phyloP scores from a whole-genome alignment of 2,113 vertebrate genomes.

The Clarias batrachus region DNA sequence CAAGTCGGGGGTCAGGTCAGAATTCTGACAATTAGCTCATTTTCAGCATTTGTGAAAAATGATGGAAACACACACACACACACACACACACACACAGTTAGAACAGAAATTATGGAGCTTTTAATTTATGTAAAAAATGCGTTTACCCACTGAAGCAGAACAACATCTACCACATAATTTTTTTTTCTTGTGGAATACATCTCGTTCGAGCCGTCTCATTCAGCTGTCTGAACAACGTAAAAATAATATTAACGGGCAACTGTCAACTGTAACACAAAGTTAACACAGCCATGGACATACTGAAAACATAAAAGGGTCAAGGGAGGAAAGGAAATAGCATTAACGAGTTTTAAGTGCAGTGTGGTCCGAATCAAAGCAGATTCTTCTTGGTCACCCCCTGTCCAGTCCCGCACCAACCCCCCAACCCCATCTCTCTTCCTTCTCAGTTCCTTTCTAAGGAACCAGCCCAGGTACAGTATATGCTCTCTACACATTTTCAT shows the following conservation, averaged over 20 bases:
- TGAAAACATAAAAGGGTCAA: conserved; percentile 58
- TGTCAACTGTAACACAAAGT: conserved; percentile 66
- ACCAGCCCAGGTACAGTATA: conserved; percentile 84
- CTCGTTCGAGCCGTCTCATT: conserved; percentile 67
- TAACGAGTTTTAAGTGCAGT: conserved; percentile 80
- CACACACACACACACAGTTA: conserved; percentile 28
- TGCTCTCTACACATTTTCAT: conserved; percentile 84
- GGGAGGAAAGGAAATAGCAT: conserved; percentile 57
- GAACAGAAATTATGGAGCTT: conserved; percentile 50
- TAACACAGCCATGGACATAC: conserved; percentile 61
- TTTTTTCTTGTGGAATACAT: conserved; percentile 68
- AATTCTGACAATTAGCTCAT: not conserved
- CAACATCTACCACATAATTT: conserved; percentile 69
- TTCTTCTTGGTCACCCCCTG: conserved; percentile 54
- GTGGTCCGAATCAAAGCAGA: conserved; percentile 81
- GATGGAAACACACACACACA: not conserved
- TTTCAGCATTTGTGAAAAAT: not conserved
- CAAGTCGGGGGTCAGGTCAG: not conserved
- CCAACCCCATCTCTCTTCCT: conserved; percentile 50
- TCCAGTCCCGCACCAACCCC: conserved; percentile 44
- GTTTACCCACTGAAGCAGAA: conserved; percentile 77
- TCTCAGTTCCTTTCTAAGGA: conserved; percentile 74
- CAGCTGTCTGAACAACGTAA: conserved; percentile 65
- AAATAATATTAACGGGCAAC: conserved; percentile 65
- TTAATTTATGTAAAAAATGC: conserved; percentile 61